Conservation (phyloP, 2,113 vertebrate species). For the Chionis minor region DNA sequence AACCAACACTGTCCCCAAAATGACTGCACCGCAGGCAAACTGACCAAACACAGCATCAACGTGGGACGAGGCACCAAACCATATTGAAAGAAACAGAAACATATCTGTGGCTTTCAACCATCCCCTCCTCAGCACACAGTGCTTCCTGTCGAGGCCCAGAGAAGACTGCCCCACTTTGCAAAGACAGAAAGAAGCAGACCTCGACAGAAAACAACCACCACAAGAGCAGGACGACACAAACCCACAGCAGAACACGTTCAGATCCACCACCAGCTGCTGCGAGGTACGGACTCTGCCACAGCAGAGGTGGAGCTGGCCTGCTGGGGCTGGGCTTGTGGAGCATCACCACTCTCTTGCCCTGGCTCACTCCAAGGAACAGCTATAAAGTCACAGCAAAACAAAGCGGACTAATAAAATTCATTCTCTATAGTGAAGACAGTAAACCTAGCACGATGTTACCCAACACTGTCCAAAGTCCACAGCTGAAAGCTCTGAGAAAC, state of each 20-base stretch:
- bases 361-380: not conserved
- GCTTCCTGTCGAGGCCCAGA: not conserved
- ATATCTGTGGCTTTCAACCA: fast-evolving
- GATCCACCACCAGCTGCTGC: fast-evolving
- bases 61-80: not conserved
- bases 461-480: not conserved
- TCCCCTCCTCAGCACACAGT: not conserved
- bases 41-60: fast-evolving
- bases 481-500: fast-evolving
- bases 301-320: fast-evolving
- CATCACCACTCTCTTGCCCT: not conserved
- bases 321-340: fast-evolving
- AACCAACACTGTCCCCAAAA: not conserved
- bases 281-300: fast-evolving
- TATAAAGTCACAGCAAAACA: not conserved
- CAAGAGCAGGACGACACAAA: not conserved
- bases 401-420: fast-evolving
- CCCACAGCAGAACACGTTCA: fast-evolving
- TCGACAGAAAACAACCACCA: not conserved
- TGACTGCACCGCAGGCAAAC: not conserved
- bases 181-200: not conserved
- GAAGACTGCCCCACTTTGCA: not conserved
- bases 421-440: not conserved
- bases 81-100: not conserved
- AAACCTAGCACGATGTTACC: fast-evolving